phyloP scores from a whole-genome alignment of 64 coral and sea anemone species.

The Stichodactyla helianthus region DNA sequence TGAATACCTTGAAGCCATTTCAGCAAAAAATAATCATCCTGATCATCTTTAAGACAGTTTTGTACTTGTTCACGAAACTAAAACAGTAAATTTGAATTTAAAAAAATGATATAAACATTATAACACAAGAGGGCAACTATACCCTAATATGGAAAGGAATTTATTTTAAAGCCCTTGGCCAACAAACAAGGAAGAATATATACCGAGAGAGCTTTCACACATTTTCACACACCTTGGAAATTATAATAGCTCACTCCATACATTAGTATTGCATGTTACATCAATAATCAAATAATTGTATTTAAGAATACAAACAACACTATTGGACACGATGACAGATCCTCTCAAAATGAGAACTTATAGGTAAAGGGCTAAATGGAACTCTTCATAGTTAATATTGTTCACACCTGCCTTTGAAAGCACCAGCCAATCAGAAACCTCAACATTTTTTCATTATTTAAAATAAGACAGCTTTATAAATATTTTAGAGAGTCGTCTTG shows the following conservation, averaged over 20 bases:
- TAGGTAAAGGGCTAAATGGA: not conserved
- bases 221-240: no score
- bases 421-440: not conserved
- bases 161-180: no score
- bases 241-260: no score
- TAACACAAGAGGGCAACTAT: not conserved
- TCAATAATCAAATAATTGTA: not conserved
- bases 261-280: no score
- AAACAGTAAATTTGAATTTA: not conserved
- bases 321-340: not conserved
- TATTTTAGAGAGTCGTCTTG: not conserved
- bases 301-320: not conserved
- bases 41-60: conserved; percentile 24
- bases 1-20: conserved; percentile 82
- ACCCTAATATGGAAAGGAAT: no score
- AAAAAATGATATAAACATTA: not conserved
- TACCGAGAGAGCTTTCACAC: no score
- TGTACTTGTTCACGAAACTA: conserved; percentile 53
- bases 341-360: not conserved
- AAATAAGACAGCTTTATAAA: not conserved
- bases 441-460: not conserved
- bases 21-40: conserved; percentile 62
- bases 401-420: not conserved
- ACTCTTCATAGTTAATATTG: not conserved
- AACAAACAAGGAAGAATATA: no score